A percentile compares a stretch with the other conserved stretches of the same genome.
phyloP scores from a whole-genome alignment of 2,888 invertebrate genomes.

The Entomobrya multifasciata region DNA sequence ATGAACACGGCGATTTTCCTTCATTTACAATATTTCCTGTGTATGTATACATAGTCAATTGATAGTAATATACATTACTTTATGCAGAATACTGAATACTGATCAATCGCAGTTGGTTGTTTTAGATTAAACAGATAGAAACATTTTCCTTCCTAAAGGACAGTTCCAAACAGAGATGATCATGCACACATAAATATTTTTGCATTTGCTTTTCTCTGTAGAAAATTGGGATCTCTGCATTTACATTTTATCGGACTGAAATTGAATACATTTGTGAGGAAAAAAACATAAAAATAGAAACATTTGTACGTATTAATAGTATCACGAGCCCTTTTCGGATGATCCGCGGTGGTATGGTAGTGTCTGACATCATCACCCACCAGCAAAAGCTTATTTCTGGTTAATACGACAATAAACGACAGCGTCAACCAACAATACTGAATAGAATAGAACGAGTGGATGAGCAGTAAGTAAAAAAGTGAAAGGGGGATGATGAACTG shows the following conservation, averaged over 20 bases:
- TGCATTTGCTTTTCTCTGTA: conserved; percentile 24
- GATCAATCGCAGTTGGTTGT: background rate
- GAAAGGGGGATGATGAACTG: conserved; percentile 54
- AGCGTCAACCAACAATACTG: no score
- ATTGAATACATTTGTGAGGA: conserved; percentile 12
- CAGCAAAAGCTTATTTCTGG: conserved; percentile 12
- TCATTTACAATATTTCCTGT: no score
- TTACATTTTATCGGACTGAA: conserved; percentile 39
- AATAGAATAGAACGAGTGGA: background rate
- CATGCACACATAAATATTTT: conserved; percentile 38
- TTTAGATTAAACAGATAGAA: background rate
- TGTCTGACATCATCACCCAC: background rate
- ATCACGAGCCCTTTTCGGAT: background rate
- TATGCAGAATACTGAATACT: background rate
- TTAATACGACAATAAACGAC: conserved; percentile 23
- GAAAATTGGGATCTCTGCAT: background rate
- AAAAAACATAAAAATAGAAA: background rate
- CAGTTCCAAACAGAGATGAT: conserved; percentile 28
- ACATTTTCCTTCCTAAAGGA: background rate
- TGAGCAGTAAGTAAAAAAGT: conserved; percentile 48
- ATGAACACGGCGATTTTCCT: conserved; percentile 24
- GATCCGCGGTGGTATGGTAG: background rate
- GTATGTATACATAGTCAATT: conserved; percentile 9
- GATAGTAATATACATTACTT: background rate
- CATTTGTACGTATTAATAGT: background rate